Evolutionary conservation across 2,888 invertebrate species (phyloP).

Genomic region (Liodrosophila aerea): DNA sequence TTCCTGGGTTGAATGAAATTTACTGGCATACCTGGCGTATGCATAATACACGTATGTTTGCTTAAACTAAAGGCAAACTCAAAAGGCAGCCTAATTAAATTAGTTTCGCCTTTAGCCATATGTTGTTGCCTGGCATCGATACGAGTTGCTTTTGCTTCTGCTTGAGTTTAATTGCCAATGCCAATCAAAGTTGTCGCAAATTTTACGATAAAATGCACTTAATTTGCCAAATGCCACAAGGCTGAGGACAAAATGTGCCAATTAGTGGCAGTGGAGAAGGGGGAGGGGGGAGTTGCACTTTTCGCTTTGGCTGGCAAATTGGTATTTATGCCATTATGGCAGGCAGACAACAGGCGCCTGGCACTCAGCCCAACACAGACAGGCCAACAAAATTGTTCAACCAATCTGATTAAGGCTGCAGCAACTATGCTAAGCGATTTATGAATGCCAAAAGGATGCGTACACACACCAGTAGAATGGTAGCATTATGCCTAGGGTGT

Average conservation of each 20-base stretch:
- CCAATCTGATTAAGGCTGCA: conserved; percentile 68
- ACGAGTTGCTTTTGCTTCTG: too few relatives aligned
- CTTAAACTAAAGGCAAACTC: not conserved
- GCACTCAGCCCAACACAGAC: conserved; percentile 1
- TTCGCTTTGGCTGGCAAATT: conserved; percentile 44
- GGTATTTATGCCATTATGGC: conserved; percentile 47
- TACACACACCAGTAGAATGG: conserved; percentile 14
- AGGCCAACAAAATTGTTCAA: conserved; percentile 52
- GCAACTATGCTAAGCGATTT: conserved; percentile 62
- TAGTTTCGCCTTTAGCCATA: too few relatives aligned
- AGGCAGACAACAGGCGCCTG: conserved; percentile 8
- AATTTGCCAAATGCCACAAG: conserved; percentile 28
- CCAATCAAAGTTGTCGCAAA: conserved; percentile 49
- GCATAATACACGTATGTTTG: conserved; percentile 22
- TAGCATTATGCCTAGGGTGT: conserved; percentile 21
- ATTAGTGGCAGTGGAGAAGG: not conserved
- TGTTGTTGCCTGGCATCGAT: conserved; percentile 21
- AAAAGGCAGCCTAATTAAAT: conserved; percentile 30
- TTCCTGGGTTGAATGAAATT: conserved; percentile 46
- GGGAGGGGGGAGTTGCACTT: conserved; percentile 8
- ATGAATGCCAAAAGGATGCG: conserved; percentile 48
- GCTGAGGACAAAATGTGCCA: too few relatives aligned
- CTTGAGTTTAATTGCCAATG: conserved; percentile 44
- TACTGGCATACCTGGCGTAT: conserved; percentile 32
- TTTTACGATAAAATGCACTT: conserved; percentile 49